Conservation (phyloP, 1,140 invertebrate genomes). For the fruit fly (Drosophila melanogaster) region DNA sequence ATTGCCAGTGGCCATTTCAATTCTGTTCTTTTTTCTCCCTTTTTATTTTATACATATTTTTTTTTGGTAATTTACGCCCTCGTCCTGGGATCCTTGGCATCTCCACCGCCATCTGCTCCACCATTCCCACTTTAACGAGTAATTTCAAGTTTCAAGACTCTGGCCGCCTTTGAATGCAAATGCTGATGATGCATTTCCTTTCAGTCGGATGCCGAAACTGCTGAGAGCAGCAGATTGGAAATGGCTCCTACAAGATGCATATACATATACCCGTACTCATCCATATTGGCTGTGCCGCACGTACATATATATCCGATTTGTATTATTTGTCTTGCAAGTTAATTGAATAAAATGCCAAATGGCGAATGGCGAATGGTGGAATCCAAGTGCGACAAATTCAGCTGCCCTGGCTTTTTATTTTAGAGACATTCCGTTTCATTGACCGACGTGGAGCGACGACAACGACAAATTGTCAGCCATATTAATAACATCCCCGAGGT, state of each 20-base stretch:
- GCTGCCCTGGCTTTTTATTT: constrained; percentile 72
- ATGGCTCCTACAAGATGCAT: constrained; percentile 66
- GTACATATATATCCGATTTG: constrained; percentile 61
- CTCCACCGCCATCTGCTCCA: constrained; percentile 13
- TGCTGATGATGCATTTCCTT: constrained; percentile 78
- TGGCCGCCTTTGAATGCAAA: constrained; percentile 65
- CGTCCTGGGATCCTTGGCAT: constrained; percentile 10
- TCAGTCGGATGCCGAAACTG: constrained; percentile 58
- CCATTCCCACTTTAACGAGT: constrained; percentile 51
- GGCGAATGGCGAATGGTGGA: constrained; percentile 39
- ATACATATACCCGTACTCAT: not conserved
- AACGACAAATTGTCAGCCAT: constrained; percentile 80
- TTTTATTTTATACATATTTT: not conserved
- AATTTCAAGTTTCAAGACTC: constrained; percentile 71
- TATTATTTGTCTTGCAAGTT: constrained; percentile 79
- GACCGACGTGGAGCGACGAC: constrained; percentile 41
- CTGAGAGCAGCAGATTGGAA: constrained; percentile 74
- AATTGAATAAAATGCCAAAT: constrained; percentile 82
- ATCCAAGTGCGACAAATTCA: constrained; percentile 75
- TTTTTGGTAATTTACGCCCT: constrained; percentile 75
- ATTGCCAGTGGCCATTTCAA: constrained; percentile 78
- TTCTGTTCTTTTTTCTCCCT: constrained; percentile 19
- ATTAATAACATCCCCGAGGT: constrained; percentile 75
- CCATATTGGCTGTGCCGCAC: constrained; percentile 1
- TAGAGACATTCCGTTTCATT: constrained; percentile 72